Base-by-base conservation (phyloP, 2,797 vertebrate genomes). In the Lutjanus campechanus region DNA sequence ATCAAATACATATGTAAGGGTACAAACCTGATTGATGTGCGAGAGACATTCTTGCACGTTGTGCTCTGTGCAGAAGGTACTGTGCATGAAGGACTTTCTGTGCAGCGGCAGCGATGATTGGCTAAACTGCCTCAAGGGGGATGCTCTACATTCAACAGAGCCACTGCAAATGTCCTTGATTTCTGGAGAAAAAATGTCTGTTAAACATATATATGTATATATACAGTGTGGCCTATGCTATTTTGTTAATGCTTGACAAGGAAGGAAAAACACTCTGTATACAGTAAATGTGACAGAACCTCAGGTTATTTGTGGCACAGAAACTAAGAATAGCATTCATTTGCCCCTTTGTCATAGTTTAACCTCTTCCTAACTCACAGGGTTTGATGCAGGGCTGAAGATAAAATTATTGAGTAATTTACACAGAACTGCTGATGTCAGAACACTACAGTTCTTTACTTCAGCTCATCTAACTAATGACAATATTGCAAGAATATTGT, bases 1-100 rank as follows among this genome's bases (percentile, higher is more conserved):
- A 72, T 25, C 19, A 70, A 11, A 64, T 15, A 63, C 5, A 56
- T 5, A 1, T 55, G 8, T 20, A 25, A 69, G 1, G 40, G 54
- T 22, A 73, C 94, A 84, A 92, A 98, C 98, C 97, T 97, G 96
- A 85, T 93, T 95, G 87, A 99, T 96, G 95, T 98, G 97, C 0
- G 95, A 94, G 58, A 97, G 91, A 90, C 97, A 97, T 91, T 98
- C 96, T 71, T 96, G 96, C 85, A 98, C 92, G 85, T 99, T 99
- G 60, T 97, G 95, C 89, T 97, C 97, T 73, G 96, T 97, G 95
- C 98, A 99, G 88, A 99, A 98, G 93, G 94, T 94, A 92, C 95
- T 92, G 73, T 92, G 93, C 91, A 93, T 91, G 89, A 94, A 94
- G 82, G 92, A 89, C 71, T 88, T 96, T 95, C 94, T 96, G 91